Conservation (phyloP, 2,797 vertebrate species). For the Hybognathus amarus region DNA sequence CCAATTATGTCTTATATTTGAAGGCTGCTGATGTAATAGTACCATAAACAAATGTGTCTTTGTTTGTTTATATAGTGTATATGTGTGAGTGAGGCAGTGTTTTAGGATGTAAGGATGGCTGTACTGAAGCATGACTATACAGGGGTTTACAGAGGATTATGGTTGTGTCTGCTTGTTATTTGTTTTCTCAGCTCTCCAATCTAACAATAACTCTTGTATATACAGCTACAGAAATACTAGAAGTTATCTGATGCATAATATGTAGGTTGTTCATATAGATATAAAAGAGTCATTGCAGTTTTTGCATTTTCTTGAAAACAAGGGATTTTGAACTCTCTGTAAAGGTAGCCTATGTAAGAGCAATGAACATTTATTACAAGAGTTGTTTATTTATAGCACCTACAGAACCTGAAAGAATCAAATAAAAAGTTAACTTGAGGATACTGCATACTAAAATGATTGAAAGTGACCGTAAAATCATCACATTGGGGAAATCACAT, state of each 20-base stretch:
- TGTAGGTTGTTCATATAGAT: conserved; percentile 38
- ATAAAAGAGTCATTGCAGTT: background rate
- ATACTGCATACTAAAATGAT: background rate
- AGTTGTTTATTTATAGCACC: background rate
- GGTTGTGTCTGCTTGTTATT: conserved; percentile 48
- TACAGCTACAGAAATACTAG: conserved; percentile 28
- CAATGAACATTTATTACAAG: background rate
- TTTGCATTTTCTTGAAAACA: background rate
- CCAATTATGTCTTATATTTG: conserved; percentile 77
- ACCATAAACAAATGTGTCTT: conserved; percentile 81
- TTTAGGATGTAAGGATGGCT: conserved; percentile 85
- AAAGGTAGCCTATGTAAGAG: background rate
- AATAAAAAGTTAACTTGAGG: background rate
- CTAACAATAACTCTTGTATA: conserved; percentile 48
- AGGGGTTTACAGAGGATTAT: conserved; percentile 59
- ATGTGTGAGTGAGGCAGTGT: conserved; percentile 51
- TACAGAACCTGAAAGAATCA: background rate
- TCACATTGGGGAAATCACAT: no score
- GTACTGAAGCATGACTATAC: conserved; percentile 80
- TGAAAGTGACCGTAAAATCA: no score
- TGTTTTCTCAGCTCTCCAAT: conserved; percentile 42
- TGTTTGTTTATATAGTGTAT: background rate
- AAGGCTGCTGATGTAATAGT: conserved; percentile 86
- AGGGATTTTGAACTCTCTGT: background rate
- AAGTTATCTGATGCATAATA: conserved; percentile 41